Conservation (phyloP, 2,797 vertebrate genomes). For the Salarias fasciatus region DNA sequence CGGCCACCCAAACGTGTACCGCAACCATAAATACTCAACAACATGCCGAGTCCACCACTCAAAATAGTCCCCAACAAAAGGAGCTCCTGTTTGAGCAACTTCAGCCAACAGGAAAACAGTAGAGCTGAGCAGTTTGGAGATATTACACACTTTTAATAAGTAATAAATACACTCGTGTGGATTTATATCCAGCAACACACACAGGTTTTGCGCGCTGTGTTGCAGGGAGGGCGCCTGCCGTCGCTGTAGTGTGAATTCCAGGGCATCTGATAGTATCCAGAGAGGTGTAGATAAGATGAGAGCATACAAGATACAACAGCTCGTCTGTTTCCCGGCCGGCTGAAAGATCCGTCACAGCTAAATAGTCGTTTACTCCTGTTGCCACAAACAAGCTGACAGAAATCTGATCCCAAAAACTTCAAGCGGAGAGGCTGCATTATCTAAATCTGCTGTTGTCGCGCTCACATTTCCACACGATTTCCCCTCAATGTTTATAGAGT, state of each 20-base stretch:
- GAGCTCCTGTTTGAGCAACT: too few relatives aligned
- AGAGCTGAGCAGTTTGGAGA: too few relatives aligned
- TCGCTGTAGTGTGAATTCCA: constrained; percentile 5
- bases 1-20: too few relatives aligned
- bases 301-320: not conserved
- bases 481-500: too few relatives aligned
- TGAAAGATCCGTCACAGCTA: constrained; percentile 29
- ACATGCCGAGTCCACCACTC: too few relatives aligned
- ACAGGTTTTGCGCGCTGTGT: not conserved
- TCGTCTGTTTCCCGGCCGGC: constrained; percentile 36
- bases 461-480: not conserved
- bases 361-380: constrained; percentile 19
- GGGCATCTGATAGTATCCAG: constrained; percentile 30
- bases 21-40: too few relatives aligned
- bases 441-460: constrained; percentile 1
- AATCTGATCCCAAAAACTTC: constrained; percentile 8
- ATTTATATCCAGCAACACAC: too few relatives aligned
- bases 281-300: constrained; percentile 38
- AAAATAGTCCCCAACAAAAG: too few relatives aligned
- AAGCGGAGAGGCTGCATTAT: not conserved
- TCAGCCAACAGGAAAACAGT: too few relatives aligned
- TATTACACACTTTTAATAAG: too few relatives aligned
- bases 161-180: too few relatives aligned
- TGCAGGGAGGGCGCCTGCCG: not conserved
- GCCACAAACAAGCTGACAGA: constrained; percentile 9